Percentiles rank a stretch among this genome's conserved stretches.
phyloP scores from a whole-genome alignment of 2,888 invertebrate genomes.

The Xestia xanthographa region DNA sequence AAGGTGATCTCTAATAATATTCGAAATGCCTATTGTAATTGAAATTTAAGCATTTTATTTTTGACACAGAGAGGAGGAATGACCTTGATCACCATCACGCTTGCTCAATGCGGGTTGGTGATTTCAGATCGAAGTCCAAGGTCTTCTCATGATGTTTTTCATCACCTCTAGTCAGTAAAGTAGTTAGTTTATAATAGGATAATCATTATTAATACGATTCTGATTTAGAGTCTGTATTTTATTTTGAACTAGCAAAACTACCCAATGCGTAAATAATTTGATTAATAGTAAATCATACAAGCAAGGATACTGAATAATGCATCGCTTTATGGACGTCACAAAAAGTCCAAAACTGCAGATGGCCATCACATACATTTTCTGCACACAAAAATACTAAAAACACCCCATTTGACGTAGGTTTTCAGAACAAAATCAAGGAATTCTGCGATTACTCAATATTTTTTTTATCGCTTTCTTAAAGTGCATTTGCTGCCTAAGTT shows the following conservation, averaged over 20 bases:
- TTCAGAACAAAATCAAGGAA: neutral
- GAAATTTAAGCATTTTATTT: too few species aligned
- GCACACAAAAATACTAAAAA: neutral
- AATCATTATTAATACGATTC: too few species aligned
- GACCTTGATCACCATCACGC: neutral
- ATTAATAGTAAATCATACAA: too few species aligned
- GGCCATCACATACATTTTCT: slow-evolving; percentile 1
- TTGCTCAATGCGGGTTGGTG: neutral
- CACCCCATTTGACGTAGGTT: neutral
- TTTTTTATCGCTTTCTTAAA: too few species aligned
- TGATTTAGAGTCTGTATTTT: neutral
- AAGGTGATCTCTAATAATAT: too few species aligned
- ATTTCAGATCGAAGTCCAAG: neutral
- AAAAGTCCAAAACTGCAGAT: neutral
- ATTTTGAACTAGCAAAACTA: neutral
- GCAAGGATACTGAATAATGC: neutral
- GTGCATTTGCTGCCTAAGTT: too few species aligned
- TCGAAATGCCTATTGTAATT: too few species aligned
- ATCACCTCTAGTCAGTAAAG: too few species aligned
- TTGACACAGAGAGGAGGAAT: neutral
- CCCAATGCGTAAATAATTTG: neutral
- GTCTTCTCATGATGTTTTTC: too few species aligned
- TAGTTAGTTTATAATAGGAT: too few species aligned
- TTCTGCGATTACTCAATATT: neutral
- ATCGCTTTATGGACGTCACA: neutral